phyloP scores from a whole-genome alignment of 2,113 vertebrate genomes.

The Crotalus tigris region DNA sequence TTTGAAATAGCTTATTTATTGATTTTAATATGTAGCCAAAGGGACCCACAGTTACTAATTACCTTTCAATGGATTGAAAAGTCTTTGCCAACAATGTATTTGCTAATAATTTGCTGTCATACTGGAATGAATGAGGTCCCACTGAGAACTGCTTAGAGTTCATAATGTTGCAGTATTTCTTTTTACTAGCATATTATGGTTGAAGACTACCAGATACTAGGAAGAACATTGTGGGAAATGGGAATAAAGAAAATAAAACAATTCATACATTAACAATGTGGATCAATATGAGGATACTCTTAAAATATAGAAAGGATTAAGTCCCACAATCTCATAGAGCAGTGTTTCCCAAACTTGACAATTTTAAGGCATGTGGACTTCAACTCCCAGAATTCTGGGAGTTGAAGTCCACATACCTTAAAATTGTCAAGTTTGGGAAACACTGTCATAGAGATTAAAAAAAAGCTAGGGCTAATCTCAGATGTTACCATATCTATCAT shows the following conservation, averaged over 20 bases:
- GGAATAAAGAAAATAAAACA: background rate
- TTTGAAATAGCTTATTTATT: background rate
- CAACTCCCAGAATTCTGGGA: too few species aligned
- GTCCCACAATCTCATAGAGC: too few species aligned
- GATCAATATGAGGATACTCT: background rate
- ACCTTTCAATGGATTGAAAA: slow-evolving; percentile 2
- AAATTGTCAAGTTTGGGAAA: too few species aligned
- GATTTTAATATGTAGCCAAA: background rate
- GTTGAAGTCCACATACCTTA: too few species aligned
- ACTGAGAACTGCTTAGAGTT: background rate
- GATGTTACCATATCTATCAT: background rate
- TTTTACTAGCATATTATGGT: background rate
- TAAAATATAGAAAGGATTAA: background rate
- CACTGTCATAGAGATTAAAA: background rate
- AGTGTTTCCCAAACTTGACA: too few species aligned
- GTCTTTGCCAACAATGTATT: slow-evolving; percentile 1
- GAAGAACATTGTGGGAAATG: background rate
- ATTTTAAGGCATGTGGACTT: too few species aligned
- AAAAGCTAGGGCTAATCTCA: background rate
- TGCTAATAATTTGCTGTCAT: slow-evolving; percentile 23
- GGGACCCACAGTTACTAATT: background rate
- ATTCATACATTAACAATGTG: background rate
- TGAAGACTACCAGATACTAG: background rate
- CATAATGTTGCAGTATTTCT: background rate
- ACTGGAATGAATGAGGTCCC: background rate